Conservation (phyloP, 1,140 invertebrate genomes). For the Sarcophaga bullata region DNA sequence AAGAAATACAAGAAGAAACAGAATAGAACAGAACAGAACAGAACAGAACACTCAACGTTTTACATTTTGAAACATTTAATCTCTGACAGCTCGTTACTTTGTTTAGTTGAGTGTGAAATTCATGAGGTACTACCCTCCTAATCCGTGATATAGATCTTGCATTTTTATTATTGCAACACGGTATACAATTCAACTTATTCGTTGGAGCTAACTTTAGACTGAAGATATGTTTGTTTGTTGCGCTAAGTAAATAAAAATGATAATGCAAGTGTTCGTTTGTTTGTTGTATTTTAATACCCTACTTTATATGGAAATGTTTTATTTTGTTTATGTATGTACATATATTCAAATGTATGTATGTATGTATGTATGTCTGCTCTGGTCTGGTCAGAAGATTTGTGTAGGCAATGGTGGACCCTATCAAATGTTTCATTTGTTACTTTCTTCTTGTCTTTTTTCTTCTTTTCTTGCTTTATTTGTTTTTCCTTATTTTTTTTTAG, state of each 20-base stretch:
- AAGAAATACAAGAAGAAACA: too few species aligned
- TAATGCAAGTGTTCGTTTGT: neutral
- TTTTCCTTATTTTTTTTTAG: too few species aligned
- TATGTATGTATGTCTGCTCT: neutral
- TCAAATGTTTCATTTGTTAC: too few species aligned
- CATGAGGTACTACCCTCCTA: slow-evolving; percentile 3
- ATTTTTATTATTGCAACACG: neutral
- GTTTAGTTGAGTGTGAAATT: slow-evolving; percentile 10
- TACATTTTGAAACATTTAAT: slow-evolving; percentile 6
- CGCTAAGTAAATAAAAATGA: neutral
- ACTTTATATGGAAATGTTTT: neutral
- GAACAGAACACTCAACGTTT: neutral
- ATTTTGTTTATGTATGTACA: neutral
- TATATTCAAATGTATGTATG: neutral
- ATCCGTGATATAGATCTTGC: slow-evolving; percentile 9
- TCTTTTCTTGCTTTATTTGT: too few species aligned
- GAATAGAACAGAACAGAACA: too few species aligned
- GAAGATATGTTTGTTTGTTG: too few species aligned
- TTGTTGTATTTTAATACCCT: neutral
- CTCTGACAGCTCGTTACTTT: slow-evolving; percentile 13
- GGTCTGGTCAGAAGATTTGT: too few species aligned
- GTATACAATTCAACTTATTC: neutral
- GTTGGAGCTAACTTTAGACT: too few species aligned
- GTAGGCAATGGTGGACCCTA: too few species aligned
- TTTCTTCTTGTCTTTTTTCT: too few species aligned